Evolutionary conservation across 2,888 invertebrate genomes (phyloP).

Genomic region (Eucriotettix oculatus): DNA sequence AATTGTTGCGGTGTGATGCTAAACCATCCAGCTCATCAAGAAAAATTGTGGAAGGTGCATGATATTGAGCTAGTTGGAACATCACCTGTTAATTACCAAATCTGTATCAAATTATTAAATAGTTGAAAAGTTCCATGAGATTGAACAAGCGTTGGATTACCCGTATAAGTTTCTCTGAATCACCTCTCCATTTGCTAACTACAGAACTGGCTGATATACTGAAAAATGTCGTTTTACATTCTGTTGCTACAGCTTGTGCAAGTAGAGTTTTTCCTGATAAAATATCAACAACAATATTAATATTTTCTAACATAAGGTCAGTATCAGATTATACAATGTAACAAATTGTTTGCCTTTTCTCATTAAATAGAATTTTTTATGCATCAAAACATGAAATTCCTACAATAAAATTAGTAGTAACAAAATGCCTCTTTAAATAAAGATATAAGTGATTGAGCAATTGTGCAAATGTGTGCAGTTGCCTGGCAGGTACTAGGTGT

Average conservation of each 20-base stretch:
- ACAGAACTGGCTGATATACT: slow-evolving; percentile 79
- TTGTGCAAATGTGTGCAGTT: too few species aligned
- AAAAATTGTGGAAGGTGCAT: slow-evolving; percentile 81
- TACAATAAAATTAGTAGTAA: neutral
- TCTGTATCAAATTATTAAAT: too few species aligned
- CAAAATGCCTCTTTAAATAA: too few species aligned
- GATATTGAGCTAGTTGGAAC: slow-evolving; percentile 70
- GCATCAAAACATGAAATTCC: neutral
- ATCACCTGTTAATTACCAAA: slow-evolving; percentile 38
- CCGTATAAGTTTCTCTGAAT: slow-evolving; percentile 83
- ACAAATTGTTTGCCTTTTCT: neutral
- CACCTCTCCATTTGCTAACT: slow-evolving; percentile 92
- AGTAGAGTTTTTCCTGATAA: slow-evolving; percentile 62
- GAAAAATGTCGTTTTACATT: slow-evolving; percentile 67
- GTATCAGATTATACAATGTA: neutral
- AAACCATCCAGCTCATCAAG: slow-evolving; percentile 85
- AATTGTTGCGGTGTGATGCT: slow-evolving; percentile 37
- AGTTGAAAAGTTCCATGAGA: too few species aligned
- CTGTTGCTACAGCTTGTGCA: slow-evolving; percentile 74
- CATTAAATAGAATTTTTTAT: neutral
- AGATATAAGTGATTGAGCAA: too few species aligned
- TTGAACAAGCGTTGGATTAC: slow-evolving; percentile 23
- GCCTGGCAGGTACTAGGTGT: too few species aligned
- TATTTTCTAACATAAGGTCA: neutral
- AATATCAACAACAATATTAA: neutral